These are phyloP conservation scores for Mohoua ochrocephala DNA, from an alignment of 2,113 vertebrate species.

Conservation along the genomic window DNA sequence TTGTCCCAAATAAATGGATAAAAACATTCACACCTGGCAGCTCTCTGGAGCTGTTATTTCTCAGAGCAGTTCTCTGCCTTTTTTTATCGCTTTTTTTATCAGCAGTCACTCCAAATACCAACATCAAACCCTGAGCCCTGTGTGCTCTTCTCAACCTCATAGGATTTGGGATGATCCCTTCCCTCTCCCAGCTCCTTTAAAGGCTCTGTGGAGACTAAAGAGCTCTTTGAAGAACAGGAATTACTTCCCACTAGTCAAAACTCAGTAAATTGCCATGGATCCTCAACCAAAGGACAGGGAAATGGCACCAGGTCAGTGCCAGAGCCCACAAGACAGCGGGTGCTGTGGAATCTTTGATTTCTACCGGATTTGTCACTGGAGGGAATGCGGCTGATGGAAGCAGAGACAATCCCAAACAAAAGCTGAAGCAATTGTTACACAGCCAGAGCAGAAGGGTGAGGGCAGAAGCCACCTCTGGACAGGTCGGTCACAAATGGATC, in stretches of 20 bases:
- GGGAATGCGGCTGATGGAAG: not conserved
- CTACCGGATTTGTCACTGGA: not conserved
- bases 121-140: not conserved
- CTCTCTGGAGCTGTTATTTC: not conserved
- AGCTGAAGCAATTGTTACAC: not conserved
- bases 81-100: rapidly evolving
- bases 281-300: not conserved
- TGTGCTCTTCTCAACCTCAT: not conserved
- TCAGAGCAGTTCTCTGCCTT: not conserved
- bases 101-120: not conserved
- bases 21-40: not conserved
- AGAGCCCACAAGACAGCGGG: not conserved
- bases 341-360: not conserved
- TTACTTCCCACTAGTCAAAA: not conserved
- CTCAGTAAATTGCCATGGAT: not conserved
- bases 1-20: not conserved
- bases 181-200: not conserved
- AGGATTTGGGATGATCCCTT: not conserved
- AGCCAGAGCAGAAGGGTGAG: not conserved
- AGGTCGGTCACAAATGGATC: not conserved
- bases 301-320: not conserved
- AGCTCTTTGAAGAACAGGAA: not conserved
- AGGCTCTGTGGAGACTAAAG: not conserved
- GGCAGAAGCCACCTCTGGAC: not conserved
- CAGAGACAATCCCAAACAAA: not conserved